Evolutionary conservation across 1,140 invertebrate species (phyloP), one percentile per base, ranked within the genome.

Genomic region (Penaeus indicus): DNA sequence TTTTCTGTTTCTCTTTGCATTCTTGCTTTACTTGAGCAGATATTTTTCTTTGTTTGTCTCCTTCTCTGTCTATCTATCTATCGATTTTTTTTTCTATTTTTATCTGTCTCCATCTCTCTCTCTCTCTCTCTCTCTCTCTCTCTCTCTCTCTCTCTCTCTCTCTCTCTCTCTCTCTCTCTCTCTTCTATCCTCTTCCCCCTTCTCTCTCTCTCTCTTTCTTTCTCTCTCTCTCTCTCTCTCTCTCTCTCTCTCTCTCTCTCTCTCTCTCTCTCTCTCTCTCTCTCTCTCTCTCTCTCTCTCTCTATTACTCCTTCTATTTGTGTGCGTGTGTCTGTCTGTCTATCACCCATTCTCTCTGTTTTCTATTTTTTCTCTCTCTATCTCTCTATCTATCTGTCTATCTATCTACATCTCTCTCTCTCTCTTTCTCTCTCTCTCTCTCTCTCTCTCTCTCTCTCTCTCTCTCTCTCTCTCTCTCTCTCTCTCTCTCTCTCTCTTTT

Each of bases 381-480:
- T 25, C 4, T 77, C 5, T 38, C n/a, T 77, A 19, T 38, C 72
- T 22, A 11, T 11, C 0, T 25, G 3, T 11, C 10, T 25, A 7
- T 25, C 42, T 38, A 13, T 75, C 22, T 32, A 27, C 10, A 27
- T 8, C 22, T 75, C 13, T 38, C 42, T 38, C 25, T 25, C 42
- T 25, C 72, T 25, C 3, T 25, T 13, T 38, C 72, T 77, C n/a
- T 19, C 25, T 18, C n/a, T 25, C 42, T 38, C 25, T 25, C 72
- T 77, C 75, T n/a, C 54, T 54, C 11, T 38, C 75, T 25, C 21
- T 25, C 13, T 38, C 32, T 78, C 54, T 54, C 25, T 78, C n/a
- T 79, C 27, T n/a, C 72, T 77, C n/a, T 77, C 72, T 77, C 72
- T 77, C 72, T 77, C 72, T 77, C 72, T 77, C 7, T 77, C 72